phyloP scores from a whole-genome alignment of 2,888 invertebrate genomes.

The Eustalomyia histrio region DNA sequence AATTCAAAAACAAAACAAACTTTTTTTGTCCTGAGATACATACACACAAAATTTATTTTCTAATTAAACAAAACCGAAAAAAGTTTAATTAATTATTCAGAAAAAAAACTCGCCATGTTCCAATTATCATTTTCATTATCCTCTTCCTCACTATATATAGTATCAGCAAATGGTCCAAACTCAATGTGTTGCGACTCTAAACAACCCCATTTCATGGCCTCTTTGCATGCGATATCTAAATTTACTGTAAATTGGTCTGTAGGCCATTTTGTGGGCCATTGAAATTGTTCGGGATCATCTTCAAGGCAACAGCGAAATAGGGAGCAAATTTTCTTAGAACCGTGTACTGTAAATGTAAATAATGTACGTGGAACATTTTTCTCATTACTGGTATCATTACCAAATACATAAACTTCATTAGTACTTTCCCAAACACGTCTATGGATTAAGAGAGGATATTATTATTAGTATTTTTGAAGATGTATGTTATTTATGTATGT shows the following conservation, averaged over 20 bases:
- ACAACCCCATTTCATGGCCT: constrained; percentile 72
- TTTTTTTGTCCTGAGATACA: too few species aligned
- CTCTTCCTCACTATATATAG: constrained; percentile 53
- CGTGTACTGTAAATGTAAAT: constrained; percentile 71
- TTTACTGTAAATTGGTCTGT: constrained; percentile 69
- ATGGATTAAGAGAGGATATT: not conserved
- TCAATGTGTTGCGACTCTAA: constrained; percentile 70
- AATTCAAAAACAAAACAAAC: too few species aligned
- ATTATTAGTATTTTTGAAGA: not conserved
- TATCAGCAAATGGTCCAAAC: constrained; percentile 68
- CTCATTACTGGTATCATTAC: constrained; percentile 67
- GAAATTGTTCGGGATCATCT: constrained; percentile 61
- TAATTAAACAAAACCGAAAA: too few species aligned
- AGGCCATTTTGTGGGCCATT: constrained; percentile 67
- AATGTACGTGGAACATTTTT: constrained; percentile 66
- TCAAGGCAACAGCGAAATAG: constrained; percentile 69
- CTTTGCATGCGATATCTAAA: constrained; percentile 69
- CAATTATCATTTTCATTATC: too few species aligned
- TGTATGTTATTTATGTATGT: too few species aligned
- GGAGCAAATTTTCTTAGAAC: constrained; percentile 64
- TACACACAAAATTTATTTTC: too few species aligned
- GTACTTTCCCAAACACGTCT: constrained; percentile 70
- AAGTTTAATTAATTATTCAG: too few species aligned
- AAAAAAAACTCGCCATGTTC: too few species aligned
- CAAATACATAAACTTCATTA: constrained; percentile 70